Evolutionary conservation across 2,797 vertebrate species (phyloP).

Genomic region (Lophotriccus pileatus): DNA sequence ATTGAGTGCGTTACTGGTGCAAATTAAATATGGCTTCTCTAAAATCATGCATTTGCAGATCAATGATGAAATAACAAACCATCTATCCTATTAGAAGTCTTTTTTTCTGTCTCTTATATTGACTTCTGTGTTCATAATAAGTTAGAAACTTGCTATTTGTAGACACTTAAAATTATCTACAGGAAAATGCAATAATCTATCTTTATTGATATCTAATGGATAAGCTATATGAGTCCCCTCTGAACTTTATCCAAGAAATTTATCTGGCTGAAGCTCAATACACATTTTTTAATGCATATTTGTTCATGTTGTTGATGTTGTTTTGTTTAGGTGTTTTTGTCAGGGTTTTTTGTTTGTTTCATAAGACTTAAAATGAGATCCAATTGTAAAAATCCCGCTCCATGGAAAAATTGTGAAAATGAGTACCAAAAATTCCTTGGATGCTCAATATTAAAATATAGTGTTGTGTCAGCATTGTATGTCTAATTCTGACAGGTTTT

Average conservation of each 20-base stretch:
- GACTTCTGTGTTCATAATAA: background rate
- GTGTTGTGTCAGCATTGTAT: background rate
- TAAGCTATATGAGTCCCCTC: background rate
- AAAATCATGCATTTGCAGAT: background rate
- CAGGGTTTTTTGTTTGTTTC: background rate
- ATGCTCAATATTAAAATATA: background rate
- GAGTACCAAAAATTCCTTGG: background rate
- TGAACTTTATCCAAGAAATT: background rate
- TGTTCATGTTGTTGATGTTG: background rate
- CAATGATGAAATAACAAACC: background rate
- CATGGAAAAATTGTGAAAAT: background rate
- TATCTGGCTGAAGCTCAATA: background rate
- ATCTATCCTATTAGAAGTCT: background rate
- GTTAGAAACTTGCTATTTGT: background rate
- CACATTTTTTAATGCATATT: background rate
- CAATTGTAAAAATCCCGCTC: background rate
- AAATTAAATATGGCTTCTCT: background rate
- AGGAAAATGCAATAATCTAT: background rate
- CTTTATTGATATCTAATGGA: background rate
- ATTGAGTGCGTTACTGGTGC: background rate
- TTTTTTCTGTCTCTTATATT: background rate
- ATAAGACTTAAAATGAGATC: background rate
- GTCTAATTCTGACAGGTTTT: background rate
- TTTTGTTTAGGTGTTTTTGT: background rate
- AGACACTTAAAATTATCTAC: background rate